A percentile compares a stretch with the other conserved stretches of the same genome.
Evolutionary conservation across 2,888 invertebrate genomes (phyloP).

Genomic region (Eledona agricola): DNA sequence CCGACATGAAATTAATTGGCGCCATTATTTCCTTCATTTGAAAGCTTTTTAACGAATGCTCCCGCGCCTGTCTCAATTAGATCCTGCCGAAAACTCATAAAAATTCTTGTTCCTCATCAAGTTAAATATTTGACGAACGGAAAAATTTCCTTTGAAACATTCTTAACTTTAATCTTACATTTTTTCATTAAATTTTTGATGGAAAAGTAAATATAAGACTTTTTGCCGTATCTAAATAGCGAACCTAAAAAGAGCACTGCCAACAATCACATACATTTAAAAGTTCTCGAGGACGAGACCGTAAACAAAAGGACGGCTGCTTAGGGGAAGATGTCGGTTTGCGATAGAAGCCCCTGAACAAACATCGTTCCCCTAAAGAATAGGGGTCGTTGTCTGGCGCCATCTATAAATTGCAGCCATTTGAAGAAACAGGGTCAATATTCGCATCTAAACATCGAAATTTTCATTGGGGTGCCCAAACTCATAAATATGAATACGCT

Average conservation of each 20-base stretch:
- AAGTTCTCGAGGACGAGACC: conserved; percentile 29
- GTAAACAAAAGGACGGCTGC: conserved; percentile 28
- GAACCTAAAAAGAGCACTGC: conserved; percentile 26
- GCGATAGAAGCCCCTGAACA: conserved; percentile 29
- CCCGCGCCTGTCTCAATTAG: background rate
- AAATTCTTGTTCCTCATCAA: background rate
- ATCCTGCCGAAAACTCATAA: background rate
- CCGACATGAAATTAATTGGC: conserved; percentile 10
- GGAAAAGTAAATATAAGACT: conserved; percentile 11
- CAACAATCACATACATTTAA: conserved; percentile 33
- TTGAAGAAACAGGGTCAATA: conserved; percentile 30
- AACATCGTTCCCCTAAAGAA: conserved; percentile 31
- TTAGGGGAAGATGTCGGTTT: conserved; percentile 7
- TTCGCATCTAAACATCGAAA: conserved; percentile 21
- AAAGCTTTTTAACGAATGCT: background rate
- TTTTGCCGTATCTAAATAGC: conserved; percentile 5
- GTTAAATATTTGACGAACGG: conserved; percentile 6
- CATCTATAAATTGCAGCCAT: conserved; percentile 32
- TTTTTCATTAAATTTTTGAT: conserved; percentile 30
- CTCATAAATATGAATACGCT: conserved; percentile 25
- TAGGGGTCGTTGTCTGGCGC: conserved; percentile 31
- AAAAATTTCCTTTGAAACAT: conserved; percentile 16
- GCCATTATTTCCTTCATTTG: conserved; percentile 2
- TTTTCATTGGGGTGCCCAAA: conserved; percentile 19
- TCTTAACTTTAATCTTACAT: conserved; percentile 19